Evolutionary conservation across 2,797 vertebrate genomes (phyloP).

Genomic region (Neomorphus geoffroyi): DNA sequence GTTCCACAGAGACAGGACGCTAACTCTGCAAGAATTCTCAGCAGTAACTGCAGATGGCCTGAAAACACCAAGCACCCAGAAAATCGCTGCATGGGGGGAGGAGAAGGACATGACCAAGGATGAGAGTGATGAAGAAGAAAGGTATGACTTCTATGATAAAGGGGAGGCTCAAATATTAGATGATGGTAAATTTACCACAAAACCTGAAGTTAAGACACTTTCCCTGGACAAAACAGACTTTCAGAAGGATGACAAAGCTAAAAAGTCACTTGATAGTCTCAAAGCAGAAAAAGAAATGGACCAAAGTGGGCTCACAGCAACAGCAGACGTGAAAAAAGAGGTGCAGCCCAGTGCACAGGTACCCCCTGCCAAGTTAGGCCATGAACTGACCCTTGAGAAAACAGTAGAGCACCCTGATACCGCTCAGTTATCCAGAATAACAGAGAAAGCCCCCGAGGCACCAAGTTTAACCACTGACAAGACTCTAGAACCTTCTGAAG

Average conservation of each 20-base stretch:
- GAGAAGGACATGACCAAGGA: constrained; percentile 67
- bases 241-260: constrained; percentile 33
- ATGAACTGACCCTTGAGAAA: constrained; percentile 30
- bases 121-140: constrained; percentile 66
- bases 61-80: constrained; percentile 38
- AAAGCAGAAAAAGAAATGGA: constrained; percentile 51
- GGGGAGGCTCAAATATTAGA: constrained; percentile 40
- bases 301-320: not conserved
- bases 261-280: not conserved
- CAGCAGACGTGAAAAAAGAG: constrained; percentile 34
- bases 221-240: constrained; percentile 24
- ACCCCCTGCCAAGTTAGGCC: not conserved
- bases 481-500: constrained; percentile 51
- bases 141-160: constrained; percentile 7
- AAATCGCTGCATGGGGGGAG: constrained; percentile 37
- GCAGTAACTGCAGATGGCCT: constrained; percentile 28
- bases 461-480: constrained; percentile 35
- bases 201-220: constrained; percentile 48
- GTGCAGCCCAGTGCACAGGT: constrained; percentile 15
- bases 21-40: constrained; percentile 31
- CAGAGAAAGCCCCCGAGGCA: constrained; percentile 27
- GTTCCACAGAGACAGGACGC: constrained; percentile 22
- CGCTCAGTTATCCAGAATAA: not conserved
- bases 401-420: constrained; percentile 25
- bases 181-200: constrained; percentile 41